A percentile compares a stretch with the other conserved stretches of the same genome.
Conservation (phyloP, 2,113 vertebrate species). For the Bubalus kerabau region DNA sequence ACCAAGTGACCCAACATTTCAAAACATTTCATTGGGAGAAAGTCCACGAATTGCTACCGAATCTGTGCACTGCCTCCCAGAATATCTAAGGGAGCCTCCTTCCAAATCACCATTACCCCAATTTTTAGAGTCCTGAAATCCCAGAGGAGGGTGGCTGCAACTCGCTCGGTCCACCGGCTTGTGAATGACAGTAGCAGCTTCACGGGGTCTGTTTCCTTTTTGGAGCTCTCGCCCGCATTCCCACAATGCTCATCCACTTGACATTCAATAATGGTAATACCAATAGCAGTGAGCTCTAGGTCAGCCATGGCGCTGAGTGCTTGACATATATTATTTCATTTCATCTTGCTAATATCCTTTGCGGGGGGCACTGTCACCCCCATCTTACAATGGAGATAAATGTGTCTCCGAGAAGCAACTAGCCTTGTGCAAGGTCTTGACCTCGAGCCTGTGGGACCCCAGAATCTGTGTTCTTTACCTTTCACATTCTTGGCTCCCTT, state of each 20-base stretch:
- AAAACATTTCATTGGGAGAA: background rate
- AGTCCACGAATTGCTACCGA: background rate
- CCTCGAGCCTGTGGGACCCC: background rate
- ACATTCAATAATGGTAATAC: accelerated
- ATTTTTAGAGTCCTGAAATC: background rate
- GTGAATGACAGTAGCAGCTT: background rate
- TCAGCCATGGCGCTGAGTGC: accelerated
- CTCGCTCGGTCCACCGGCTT: background rate
- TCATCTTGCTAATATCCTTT: background rate
- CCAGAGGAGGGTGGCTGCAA: background rate
- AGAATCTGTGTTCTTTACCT: background rate
- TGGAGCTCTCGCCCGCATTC: accelerated
- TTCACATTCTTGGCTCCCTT: background rate
- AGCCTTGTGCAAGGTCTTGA: background rate
- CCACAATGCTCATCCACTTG: background rate
- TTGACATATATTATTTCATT: background rate
- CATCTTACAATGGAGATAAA: background rate
- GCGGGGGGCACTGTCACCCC: accelerated
- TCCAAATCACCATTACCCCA: too few species aligned
- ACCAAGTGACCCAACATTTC: background rate
- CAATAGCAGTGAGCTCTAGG: accelerated
- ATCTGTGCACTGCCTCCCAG: background rate
- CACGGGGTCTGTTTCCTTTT: background rate
- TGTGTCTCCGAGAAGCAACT: accelerated
- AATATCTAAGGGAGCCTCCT: background rate